Evolutionary conservation across 2,888 invertebrate species (phyloP), one percentile per base, ranked within the genome.

Genomic region (Empis stercorea): DNA sequence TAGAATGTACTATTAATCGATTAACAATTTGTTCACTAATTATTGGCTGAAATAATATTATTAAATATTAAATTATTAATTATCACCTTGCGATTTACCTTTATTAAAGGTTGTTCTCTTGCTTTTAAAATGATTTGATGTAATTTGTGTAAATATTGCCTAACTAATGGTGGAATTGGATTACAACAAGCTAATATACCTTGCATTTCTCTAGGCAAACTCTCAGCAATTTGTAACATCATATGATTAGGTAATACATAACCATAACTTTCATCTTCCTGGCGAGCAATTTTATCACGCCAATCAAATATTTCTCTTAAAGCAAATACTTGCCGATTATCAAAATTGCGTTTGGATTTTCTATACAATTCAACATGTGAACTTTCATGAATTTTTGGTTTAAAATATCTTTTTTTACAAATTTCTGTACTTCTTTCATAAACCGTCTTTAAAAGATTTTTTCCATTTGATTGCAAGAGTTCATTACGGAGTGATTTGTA

Each of bases 171-270:
- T 10, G 97, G 96, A 57, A 93, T 82, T 0, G 95, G 96, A 63
- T 84, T 86, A 64, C 97, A 97, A 60, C 92, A 88, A 0, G 94
- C 92, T 50, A 88, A 68, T 50, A 99, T 83, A 2, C 96, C 96
- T 61, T 93, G 89, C 74, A 88, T 78, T 71, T 95, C 95, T 46
- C 89, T 76, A 0, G 95, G 96, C 50, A 96, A 65, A 16, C 76
- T 74, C 66, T 95, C 92, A 1, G 91, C 80, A 49, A 97, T 86
- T 62, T 89, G 81, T 46, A 96, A 63, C 70, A 99, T 65, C 94
- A 95, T 94, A 66, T 96, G 94, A 69, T 94, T 94, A 0, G 97
- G 96, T 48, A 99, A 71, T 42, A 99, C 85, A 68, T 89, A 97
- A 76, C 80, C 82, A 38, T 77, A 76, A 63, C 95, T 94, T 67